These are phyloP conservation scores for Heliconius melpomene DNA, from an alignment of 1,140 invertebrate species.

Conservation along the genomic window DNA sequence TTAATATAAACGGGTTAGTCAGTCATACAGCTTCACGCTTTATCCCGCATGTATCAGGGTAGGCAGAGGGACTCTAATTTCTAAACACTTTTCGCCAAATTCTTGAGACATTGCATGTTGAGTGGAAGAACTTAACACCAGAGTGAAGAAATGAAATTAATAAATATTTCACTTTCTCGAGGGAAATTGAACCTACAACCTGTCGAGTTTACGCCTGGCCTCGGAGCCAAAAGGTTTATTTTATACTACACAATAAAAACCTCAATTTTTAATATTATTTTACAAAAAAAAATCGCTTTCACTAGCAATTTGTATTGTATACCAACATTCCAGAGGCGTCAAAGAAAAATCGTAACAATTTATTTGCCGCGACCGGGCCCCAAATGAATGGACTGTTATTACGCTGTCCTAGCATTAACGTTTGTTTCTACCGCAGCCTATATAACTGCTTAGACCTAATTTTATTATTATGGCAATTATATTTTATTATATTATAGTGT, in stretches of 20 bases:
- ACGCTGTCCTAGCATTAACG: conserved; percentile 55
- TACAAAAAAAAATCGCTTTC: neutral
- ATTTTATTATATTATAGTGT: too few species aligned
- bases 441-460: conserved; percentile 28
- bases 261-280: neutral
- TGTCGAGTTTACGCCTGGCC: too few species aligned
- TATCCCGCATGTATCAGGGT: neutral
- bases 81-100: neutral
- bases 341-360: conserved; percentile 77
- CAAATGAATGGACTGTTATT: conserved; percentile 56
- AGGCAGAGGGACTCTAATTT: neutral
- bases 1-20: too few species aligned
- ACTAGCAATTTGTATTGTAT: conserved; percentile 4
- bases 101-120: too few species aligned
- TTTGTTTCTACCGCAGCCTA: conserved; percentile 38
- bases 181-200: too few species aligned
- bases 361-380: conserved; percentile 58
- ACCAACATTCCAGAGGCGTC: conserved; percentile 64
- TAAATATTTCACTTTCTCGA: too few species aligned
- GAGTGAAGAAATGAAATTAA: too few species aligned
- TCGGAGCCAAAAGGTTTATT: too few species aligned
- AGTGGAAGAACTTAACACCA: too few species aligned
- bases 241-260: too few species aligned
- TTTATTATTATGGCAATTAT: neutral
- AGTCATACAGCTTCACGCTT: neutral